These are phyloP conservation scores for Spodoptera littoralis DNA, from an alignment of 2,888 invertebrate species.

Conservation along the genomic window DNA sequence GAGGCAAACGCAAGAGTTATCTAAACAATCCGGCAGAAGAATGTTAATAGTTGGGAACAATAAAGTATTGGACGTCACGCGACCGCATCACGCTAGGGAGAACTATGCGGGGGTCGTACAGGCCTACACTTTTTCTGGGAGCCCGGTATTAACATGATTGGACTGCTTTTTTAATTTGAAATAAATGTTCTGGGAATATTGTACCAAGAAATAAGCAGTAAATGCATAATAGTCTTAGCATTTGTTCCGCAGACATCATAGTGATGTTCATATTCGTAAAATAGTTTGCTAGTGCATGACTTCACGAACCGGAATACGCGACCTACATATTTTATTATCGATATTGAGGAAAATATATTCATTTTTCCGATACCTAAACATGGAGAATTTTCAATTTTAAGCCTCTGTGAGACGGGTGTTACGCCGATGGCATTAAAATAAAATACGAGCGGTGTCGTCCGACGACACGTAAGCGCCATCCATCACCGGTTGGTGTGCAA, in stretches of 20 bases:
- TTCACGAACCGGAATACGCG: conserved; percentile 25
- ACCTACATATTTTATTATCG: conserved; percentile 47
- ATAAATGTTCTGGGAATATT: conserved; percentile 10
- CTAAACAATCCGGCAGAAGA: conserved; percentile 85
- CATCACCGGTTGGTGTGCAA: conserved; percentile 77
- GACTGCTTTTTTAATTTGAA: conserved; percentile 26
- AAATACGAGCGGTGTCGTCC: conserved; percentile 80
- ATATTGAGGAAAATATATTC: conserved; percentile 46
- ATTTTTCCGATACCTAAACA: conserved; percentile 76
- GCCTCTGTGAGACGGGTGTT: conserved; percentile 73
- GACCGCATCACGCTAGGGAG: conserved; percentile 74
- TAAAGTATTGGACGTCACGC: conserved; percentile 80
- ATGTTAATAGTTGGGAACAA: conserved; percentile 85
- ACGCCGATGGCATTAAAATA: conserved; percentile 83
- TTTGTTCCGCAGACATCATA: too few relatives aligned
- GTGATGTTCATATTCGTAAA: not conserved
- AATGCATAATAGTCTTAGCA: too few relatives aligned
- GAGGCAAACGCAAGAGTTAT: conserved; percentile 69
- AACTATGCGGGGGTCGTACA: conserved; percentile 54
- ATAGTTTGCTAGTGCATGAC: conserved; percentile 19
- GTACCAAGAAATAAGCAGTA: too few relatives aligned
- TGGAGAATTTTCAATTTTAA: conserved; percentile 88
- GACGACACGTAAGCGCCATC: conserved; percentile 86
- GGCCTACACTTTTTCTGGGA: conserved; percentile 40
- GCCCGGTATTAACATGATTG: conserved; percentile 42